These are phyloP conservation scores for Cantharis flavilabris DNA, from an alignment of 2,888 invertebrate genomes.

Conservation along the genomic window DNA sequence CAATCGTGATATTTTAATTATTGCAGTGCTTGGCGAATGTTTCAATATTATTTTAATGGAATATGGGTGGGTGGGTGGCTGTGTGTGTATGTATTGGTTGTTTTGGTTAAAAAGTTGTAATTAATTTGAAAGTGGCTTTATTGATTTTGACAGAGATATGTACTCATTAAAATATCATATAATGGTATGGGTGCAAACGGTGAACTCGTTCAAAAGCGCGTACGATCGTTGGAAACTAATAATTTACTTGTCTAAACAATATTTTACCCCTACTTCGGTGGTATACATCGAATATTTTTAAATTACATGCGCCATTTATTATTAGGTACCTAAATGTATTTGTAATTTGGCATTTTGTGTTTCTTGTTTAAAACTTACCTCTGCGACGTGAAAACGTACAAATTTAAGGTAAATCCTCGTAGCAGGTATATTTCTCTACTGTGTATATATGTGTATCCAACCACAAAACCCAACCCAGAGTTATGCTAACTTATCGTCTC, in stretches of 20 bases:
- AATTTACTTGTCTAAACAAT: neutral
- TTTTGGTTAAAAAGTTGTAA: neutral
- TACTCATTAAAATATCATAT: neutral
- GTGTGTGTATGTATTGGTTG: too few species aligned
- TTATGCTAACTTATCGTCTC: conserved; percentile 29
- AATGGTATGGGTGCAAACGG: neutral
- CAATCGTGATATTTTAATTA: too few species aligned
- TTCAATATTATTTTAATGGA: neutral
- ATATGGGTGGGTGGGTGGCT: too few species aligned
- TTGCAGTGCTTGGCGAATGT: neutral
- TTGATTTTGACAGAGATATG: neutral
- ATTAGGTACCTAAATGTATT: neutral
- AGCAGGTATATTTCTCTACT: conserved; percentile 2
- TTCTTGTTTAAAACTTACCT: neutral
- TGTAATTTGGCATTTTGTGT: neutral
- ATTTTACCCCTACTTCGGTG: neutral
- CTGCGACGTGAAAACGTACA: conserved; percentile 4
- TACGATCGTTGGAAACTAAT: neutral
- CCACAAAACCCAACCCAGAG: conserved; percentile 30
- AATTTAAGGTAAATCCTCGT: conserved; percentile 21
- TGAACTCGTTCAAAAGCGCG: neutral
- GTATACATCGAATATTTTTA: neutral
- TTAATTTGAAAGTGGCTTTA: neutral
- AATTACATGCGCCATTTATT: neutral
- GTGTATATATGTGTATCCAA: conserved; percentile 20